A percentile compares a stretch with the other conserved stretches of the same genome.
These are phyloP conservation scores for Miltochrista miniata DNA, from an alignment of 2,888 invertebrate genomes.

Conservation along the genomic window DNA sequence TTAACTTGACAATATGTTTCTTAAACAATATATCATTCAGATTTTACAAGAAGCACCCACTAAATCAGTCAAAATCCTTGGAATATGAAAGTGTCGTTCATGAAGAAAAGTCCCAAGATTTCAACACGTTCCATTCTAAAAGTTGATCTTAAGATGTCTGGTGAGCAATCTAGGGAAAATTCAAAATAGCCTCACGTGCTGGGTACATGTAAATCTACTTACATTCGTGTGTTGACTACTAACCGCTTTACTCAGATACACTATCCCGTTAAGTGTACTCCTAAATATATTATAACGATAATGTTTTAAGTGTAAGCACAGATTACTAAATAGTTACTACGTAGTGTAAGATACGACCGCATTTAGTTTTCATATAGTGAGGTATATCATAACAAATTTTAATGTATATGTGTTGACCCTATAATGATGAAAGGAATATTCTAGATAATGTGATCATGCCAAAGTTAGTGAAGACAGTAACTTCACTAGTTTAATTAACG, in stretches of 20 bases:
- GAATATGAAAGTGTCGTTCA: slow-evolving; percentile 17
- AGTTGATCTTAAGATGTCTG: slow-evolving; percentile 36
- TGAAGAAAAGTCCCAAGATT: slow-evolving; percentile 38
- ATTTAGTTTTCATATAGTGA: too few relatives aligned
- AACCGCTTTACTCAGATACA: slow-evolving; percentile 49
- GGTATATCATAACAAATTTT: too few relatives aligned
- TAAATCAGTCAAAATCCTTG: slow-evolving; percentile 8
- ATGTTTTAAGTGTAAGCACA: too few relatives aligned
- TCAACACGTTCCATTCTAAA: slow-evolving; percentile 37
- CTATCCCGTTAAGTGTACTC: slow-evolving; percentile 29
- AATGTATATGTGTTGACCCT: too few relatives aligned
- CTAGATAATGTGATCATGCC: too few relatives aligned
- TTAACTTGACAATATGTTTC: slow-evolving; percentile 24
- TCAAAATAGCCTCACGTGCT: slow-evolving; percentile 76
- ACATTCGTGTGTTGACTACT: slow-evolving; percentile 62
- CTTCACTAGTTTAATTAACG: too few relatives aligned
- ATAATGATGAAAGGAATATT: too few relatives aligned
- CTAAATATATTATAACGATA: slow-evolving; percentile 21
- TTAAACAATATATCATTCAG: too few relatives aligned
- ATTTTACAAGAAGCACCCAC: too few relatives aligned
- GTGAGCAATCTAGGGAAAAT: slow-evolving; percentile 64
- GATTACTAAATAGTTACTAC: too few relatives aligned
- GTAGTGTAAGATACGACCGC: too few relatives aligned
- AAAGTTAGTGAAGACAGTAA: too few relatives aligned
- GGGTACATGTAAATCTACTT: slow-evolving; percentile 78